A percentile compares a stretch with the other conserved stretches of the same genome.
Evolutionary conservation across 2,113 vertebrate species (phyloP).

Genomic region (Tauraco erythrolophus): DNA sequence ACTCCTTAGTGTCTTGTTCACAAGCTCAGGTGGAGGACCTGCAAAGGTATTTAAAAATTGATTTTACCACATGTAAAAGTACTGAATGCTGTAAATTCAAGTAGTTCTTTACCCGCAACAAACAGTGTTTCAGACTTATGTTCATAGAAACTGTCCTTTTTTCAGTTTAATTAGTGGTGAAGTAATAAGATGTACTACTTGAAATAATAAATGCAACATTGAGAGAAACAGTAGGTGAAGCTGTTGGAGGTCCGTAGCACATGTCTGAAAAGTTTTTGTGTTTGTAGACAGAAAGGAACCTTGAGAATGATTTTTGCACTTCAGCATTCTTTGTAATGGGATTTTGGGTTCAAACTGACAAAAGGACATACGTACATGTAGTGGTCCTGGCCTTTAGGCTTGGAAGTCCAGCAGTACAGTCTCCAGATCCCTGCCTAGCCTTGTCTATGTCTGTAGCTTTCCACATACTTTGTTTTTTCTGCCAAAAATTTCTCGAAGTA

Average conservation of each 20-base stretch:
- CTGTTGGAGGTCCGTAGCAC: not conserved
- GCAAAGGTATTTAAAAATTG: constrained; percentile 85
- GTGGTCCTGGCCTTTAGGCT: not conserved
- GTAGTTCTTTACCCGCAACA: not conserved
- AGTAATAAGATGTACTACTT: not conserved
- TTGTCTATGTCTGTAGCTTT: not conserved
- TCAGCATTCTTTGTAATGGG: not conserved
- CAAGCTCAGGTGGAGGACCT: constrained; percentile 91
- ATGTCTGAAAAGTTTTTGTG: not conserved
- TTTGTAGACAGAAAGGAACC: not conserved
- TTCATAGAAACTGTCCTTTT: not conserved
- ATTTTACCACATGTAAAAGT: not conserved
- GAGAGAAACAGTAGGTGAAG: not conserved
- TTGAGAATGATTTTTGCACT: not conserved
- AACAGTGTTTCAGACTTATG: not conserved
- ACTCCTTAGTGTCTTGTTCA: constrained; percentile 95
- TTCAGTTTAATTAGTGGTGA: not conserved
- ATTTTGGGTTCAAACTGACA: not conserved
- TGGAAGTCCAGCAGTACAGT: not conserved
- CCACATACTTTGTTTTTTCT: not conserved
- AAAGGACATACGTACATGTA: rapidly evolving
- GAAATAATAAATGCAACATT: not conserved
- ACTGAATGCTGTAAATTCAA: not conserved
- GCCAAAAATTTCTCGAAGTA: not conserved
- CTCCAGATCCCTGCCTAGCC: not conserved